Evolutionary conservation across 2,888 invertebrate species (phyloP).

Genomic region (Tetropium fuscum): DNA sequence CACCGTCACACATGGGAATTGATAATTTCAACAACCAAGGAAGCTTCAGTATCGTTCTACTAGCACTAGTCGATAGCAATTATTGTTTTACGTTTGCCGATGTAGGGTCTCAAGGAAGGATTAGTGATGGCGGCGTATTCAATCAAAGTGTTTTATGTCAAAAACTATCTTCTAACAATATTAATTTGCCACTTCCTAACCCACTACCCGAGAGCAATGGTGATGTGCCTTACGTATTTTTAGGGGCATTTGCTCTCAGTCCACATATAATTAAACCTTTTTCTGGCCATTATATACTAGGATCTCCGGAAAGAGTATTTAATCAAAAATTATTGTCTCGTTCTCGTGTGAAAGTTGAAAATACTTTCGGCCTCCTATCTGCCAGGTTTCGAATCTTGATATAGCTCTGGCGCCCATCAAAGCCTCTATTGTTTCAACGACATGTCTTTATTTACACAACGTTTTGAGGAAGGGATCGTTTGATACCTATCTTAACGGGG

Average conservation of each 20-base stretch:
- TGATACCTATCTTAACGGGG: slow-evolving; percentile 39
- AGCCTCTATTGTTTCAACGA: slow-evolving; percentile 39
- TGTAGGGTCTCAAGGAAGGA: slow-evolving; percentile 27
- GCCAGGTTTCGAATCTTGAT: slow-evolving; percentile 21
- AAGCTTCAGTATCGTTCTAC: slow-evolving; percentile 49
- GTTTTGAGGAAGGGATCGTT: slow-evolving; percentile 45
- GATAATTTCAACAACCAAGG: slow-evolving; percentile 55
- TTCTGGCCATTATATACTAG: slow-evolving; percentile 47
- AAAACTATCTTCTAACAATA: slow-evolving; percentile 26
- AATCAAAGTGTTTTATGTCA: slow-evolving; percentile 15
- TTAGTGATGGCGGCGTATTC: slow-evolving; percentile 25
- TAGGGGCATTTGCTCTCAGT: slow-evolving; percentile 53
- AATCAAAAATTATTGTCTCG: slow-evolving; percentile 18
- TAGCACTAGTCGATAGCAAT: slow-evolving; percentile 53
- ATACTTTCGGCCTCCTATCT: slow-evolving; percentile 23
- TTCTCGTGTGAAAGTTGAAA: slow-evolving; percentile 19
- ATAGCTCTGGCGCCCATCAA: slow-evolving; percentile 20
- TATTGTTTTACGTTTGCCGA: slow-evolving; percentile 44
- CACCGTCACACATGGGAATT: slow-evolving; percentile 46
- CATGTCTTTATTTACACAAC: slow-evolving; percentile 46
- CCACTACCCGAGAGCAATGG: slow-evolving; percentile 28
- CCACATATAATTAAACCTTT: slow-evolving; percentile 53
- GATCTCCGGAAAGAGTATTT: slow-evolving; percentile 28
- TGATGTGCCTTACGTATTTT: slow-evolving; percentile 51
- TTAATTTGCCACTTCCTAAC: slow-evolving; percentile 35